phyloP scores from a whole-genome alignment of 1,140 invertebrate genomes.

The Bombus picipes region DNA sequence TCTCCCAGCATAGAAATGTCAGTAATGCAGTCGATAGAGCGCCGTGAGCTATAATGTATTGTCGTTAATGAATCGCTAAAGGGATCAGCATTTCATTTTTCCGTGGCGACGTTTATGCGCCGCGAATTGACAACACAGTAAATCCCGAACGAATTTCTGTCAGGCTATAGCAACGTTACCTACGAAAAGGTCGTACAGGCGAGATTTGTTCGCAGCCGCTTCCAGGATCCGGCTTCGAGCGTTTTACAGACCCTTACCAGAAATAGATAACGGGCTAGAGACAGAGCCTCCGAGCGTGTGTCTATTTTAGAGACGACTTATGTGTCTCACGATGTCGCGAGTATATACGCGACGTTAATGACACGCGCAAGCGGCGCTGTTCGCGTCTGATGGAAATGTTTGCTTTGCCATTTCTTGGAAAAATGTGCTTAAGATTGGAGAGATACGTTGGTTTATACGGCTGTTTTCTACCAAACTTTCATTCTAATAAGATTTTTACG shows the following conservation, averaged over 20 bases:
- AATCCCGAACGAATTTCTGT: constrained; percentile 37
- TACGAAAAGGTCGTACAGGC: background rate
- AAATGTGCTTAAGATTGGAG: background rate
- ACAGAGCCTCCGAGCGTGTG: background rate
- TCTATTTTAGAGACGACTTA: constrained; percentile 48
- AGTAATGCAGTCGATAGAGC: constrained; percentile 45
- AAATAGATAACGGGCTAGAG: constrained; percentile 25
- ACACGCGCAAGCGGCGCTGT: background rate
- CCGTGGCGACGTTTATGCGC: constrained; percentile 1
- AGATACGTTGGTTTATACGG: no score
- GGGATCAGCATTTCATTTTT: constrained; percentile 57
- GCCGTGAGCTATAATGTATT: constrained; percentile 32
- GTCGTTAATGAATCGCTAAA: constrained; percentile 57
- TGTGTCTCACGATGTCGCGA: constrained; percentile 27
- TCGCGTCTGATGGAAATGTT: background rate
- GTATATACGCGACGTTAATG: constrained; percentile 43
- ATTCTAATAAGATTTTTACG: no score
- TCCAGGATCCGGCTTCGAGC: constrained; percentile 7
- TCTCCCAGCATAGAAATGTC: constrained; percentile 61
- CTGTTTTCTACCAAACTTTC: no score
- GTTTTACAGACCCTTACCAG: background rate
- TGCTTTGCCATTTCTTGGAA: background rate
- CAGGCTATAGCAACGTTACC: background rate
- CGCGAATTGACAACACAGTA: constrained; percentile 33
- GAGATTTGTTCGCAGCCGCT: constrained; percentile 5